Base-by-base conservation (phyloP, 2,113 vertebrate genomes). In the Plotosus lineatus region DNA sequence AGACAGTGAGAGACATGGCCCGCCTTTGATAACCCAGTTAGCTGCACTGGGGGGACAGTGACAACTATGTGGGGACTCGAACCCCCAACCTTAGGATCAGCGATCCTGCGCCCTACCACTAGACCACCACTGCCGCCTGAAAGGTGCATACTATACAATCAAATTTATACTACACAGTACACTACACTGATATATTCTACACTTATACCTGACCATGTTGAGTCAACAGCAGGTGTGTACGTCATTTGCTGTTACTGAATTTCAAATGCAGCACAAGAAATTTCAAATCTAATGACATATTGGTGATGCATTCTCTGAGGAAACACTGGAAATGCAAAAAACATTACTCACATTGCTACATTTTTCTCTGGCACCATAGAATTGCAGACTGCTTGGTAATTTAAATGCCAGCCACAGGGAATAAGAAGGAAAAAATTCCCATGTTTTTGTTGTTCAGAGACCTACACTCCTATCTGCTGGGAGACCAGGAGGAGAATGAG, bases 381-480 rank as follows among this genome's bases (percentile, higher is more conserved):
- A 44, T 19, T 48, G 15, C 15, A 14, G 2, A 46, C 12, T 28
- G 3, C 23, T 28, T 26, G 28, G 3, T 71, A 15, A n/a, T 71
- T 48, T 3, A 12, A 21, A 38, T 38, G 28, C 28, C 23, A 23
- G 38, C 9, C 38, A 42, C 10, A 12, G 21, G 14, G 68, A 14
- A 28, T 46, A 46, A 6, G 38, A 42, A 38, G 3, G 3, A 48
- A 72, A 48, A 72, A 31, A 51, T 3, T 11, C 5, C 15, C 14
- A 31, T 48, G 26, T 48, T 46, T 68, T 7, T 9, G 8, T 58
- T 33, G 0, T 44, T 63, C 6, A 99, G 98, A 82, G 97, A 99
- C 87, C 95, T 99, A 46, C 98, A 99, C 90, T 99, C 98, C 60
- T 99, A 99, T 88, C 92, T 99, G 42, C 93, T 99, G 50, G 98